Conservation (phyloP, 1,140 invertebrate genomes). For the Coelopa frigida region DNA sequence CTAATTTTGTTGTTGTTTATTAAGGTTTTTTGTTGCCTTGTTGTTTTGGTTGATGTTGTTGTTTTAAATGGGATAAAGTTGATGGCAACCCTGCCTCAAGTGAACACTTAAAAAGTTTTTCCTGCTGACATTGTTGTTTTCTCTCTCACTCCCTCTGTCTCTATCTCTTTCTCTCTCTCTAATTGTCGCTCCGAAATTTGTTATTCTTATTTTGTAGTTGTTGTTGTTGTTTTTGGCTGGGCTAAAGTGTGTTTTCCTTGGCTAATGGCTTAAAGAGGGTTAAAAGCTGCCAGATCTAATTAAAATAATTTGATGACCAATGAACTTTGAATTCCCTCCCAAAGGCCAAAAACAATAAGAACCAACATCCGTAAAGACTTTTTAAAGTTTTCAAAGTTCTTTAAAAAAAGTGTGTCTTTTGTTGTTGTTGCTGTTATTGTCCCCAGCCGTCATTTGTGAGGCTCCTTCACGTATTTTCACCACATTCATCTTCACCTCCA, state of each 20-base stretch:
- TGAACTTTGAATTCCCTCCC: too few relatives aligned
- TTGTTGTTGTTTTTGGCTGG: constrained; percentile 1
- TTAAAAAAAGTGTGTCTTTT: too few relatives aligned
- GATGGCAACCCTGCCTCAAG: not conserved
- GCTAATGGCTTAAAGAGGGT: constrained; percentile 12
- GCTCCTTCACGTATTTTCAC: too few relatives aligned
- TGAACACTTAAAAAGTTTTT: not conserved
- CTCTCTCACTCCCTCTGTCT: too few relatives aligned
- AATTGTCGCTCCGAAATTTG: too few relatives aligned
- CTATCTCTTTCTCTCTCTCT: too few relatives aligned
- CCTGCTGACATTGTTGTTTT: not conserved
- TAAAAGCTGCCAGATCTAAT: constrained; percentile 10
- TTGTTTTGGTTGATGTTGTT: constrained; percentile 1
- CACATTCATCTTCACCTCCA: too few relatives aligned
- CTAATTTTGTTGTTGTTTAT: constrained; percentile 1
- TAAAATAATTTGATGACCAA: constrained; percentile 1
- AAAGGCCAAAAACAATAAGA: too few relatives aligned
- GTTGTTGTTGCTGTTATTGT: too few relatives aligned
- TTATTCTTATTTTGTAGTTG: constrained; percentile 1
- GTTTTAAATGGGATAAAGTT: constrained; percentile 3
- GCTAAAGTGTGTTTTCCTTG: constrained; percentile 7
- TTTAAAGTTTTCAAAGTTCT: too few relatives aligned
- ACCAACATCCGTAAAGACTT: too few relatives aligned
- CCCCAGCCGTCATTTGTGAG: too few relatives aligned
- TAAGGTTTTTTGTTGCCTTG: constrained; percentile 3